Base-by-base conservation (phyloP, 1,140 invertebrate genomes). In the Drosophila insularis region DNA sequence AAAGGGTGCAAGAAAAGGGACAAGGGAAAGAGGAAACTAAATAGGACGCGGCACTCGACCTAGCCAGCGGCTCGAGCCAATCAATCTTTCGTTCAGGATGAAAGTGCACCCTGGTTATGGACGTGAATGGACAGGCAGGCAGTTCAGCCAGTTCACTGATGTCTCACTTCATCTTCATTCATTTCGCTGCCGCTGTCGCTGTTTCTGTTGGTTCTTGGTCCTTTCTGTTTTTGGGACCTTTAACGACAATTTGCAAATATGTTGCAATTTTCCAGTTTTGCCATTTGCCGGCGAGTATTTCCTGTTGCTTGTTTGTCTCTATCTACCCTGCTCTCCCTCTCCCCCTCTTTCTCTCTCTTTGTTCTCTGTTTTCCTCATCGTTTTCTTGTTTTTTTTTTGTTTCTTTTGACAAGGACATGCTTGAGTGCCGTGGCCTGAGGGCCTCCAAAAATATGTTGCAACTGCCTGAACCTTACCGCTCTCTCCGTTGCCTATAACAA, bases 201-300 rank as follows among this genome's bases (percentile, higher is more conserved):
- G 7, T 11, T 35, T 8, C 32, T 35, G 23, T 71, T 17, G 6
- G 17, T 19, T 27, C 7, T 56, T 23, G 14, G n/a, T 32, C 27
- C n/a, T 58, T 54, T 7, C 13, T 27, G 8, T 61, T 77, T 55
- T 50, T 68, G 7, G 7, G 64, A 39, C 46, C 40, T 35, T 68
- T 65, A 56, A 81, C 79, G 82, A 87, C 82, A 79, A 87, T 87
- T 87, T 86, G 81, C 81, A 86, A 86, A 86, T 86, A 86, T 87
- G 85, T 81, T 87, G 79, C 75, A 81, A 76, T 86, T 86, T 87
- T 71, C 74, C 82, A 65, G 82, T 66, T 70, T 65, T 74, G 74
- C 39, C 60, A 39, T 54, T 61, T 65, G 63, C 58, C 35, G 35
- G 63, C 50, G 55, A 53, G 60, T 37, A 50, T 54, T 68, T 65